Percentiles rank a stretch among this genome's conserved stretches.
Conservation (phyloP, 1,140 invertebrate species). For the Heliconius eleuchia region DNA sequence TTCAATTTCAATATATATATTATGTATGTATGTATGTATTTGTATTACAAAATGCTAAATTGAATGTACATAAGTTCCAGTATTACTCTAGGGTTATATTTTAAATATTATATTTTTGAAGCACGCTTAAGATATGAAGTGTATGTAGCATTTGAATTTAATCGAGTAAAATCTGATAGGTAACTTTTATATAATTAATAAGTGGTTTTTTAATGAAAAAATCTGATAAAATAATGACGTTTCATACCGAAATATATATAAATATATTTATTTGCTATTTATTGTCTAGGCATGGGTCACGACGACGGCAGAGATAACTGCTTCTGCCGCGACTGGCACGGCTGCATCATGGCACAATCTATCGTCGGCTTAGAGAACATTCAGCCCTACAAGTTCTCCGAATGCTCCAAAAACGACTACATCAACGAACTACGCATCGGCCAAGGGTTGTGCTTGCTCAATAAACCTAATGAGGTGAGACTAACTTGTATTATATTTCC, state of each 20-base stretch:
- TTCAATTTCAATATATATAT: conserved; percentile 1
- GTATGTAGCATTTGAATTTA: no score
- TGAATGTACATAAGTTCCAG: background rate
- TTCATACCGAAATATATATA: no score
- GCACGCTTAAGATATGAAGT: no score
- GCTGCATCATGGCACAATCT: conserved; percentile 96
- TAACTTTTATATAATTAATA: no score
- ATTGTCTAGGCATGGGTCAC: conserved; percentile 91
- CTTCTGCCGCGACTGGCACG: conserved; percentile 95
- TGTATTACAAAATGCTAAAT: background rate
- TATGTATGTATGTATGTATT: background rate
- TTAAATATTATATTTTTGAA: background rate
- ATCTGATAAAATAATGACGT: no score
- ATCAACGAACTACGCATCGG: conserved; percentile 89
- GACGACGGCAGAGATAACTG: conserved; percentile 93
- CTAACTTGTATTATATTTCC: background rate
- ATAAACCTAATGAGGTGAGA: conserved; percentile 93
- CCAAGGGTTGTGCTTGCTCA: conserved; percentile 92
- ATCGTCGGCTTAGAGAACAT: conserved; percentile 95
- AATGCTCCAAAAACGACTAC: conserved; percentile 93
- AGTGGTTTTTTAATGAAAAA: no score
- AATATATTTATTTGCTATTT: background rate
- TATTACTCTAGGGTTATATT: background rate
- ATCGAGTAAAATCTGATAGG: no score
- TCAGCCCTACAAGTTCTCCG: conserved; percentile 96